These are phyloP conservation scores for Drosophila sucinea DNA, from an alignment of 1,140 invertebrate species.

Conservation along the genomic window DNA sequence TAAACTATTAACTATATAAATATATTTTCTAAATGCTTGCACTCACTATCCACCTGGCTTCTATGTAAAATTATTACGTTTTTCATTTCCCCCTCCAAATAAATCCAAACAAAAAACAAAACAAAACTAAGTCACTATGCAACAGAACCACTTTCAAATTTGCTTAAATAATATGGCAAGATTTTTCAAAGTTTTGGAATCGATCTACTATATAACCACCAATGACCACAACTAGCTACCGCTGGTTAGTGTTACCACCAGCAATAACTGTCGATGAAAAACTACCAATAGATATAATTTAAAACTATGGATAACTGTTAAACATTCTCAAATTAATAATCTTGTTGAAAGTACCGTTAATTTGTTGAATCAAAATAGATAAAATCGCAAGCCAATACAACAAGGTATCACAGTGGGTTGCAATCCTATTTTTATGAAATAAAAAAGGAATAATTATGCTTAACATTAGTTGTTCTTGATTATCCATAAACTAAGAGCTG, in stretches of 20 bases:
- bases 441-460: too few species aligned
- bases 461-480: too few species aligned
- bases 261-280: not conserved
- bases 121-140: constrained; percentile 13
- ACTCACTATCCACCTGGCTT: not conserved
- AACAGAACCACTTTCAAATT: not conserved
- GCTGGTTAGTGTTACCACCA: not conserved
- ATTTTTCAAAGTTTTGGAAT: constrained; percentile 3
- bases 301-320: not conserved
- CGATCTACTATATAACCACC: constrained; percentile 4
- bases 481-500: too few species aligned
- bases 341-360: not conserved
- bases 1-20: constrained; percentile 6
- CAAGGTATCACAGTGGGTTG: too few species aligned
- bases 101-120: constrained; percentile 2
- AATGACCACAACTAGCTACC: not conserved
- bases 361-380: not conserved
- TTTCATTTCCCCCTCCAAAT: constrained; percentile 1
- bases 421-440: too few species aligned
- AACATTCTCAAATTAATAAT: not conserved
- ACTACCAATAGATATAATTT: not conserved
- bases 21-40: constrained; percentile 10
- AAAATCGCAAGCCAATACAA: not conserved
- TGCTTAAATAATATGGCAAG: not conserved
- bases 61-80: not conserved